Base-by-base conservation (phyloP, 37 sponge, comb jelly and placozoan genomes). In the Oopsacas minuta region DNA sequence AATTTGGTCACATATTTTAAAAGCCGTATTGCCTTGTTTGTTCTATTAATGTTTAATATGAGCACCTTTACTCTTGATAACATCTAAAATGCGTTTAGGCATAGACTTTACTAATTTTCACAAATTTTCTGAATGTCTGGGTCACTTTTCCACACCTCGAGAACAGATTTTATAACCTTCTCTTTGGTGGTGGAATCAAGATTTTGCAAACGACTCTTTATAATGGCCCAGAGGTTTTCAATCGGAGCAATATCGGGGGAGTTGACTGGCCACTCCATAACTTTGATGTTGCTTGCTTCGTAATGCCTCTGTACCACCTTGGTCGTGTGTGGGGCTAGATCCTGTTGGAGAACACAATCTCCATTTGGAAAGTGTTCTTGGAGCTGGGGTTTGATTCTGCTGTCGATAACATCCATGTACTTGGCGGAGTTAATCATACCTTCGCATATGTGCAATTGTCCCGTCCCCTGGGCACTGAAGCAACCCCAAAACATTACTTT, bases 231-330 rank as follows among this genome's bases (percentile, higher is more conserved):
- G 42, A 30, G 22, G 83, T 82, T 81, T 39, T 25, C 83, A 82
- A 82, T 82, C 83, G 83, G 83, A 28, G 5, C 42, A 82, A 82
- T 38, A 39, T 82, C 83, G 39, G 83, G 83, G 22, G 83, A 82
- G 83, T 82, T 82, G 17, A 36, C 83, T 12, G 28, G 83, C 37
- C 83, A 82, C 39, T 38, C 42, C 83, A 15, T 39, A 17, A 82
- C 83, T 15, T 15, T 82, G 42, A 82, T 82, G 17, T 82, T 38
- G 22, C 36, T 82, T 22, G 39, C 42, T 82, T 38, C 39, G 39
- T 36, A 39, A 38, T 39, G 42, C 42, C 5, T 39, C 42, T 10
- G 42, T 82, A n/a, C n/a, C 35, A 30, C 35, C 36, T 35, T 82
- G 83, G 42, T 36, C 5, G 42, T 38, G 83, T 82, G 75, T 25